Evolutionary conservation across 2,113 vertebrate genomes (phyloP), one percentile per base, ranked within the genome.

Genomic region (Galemys pyrenaicus): DNA sequence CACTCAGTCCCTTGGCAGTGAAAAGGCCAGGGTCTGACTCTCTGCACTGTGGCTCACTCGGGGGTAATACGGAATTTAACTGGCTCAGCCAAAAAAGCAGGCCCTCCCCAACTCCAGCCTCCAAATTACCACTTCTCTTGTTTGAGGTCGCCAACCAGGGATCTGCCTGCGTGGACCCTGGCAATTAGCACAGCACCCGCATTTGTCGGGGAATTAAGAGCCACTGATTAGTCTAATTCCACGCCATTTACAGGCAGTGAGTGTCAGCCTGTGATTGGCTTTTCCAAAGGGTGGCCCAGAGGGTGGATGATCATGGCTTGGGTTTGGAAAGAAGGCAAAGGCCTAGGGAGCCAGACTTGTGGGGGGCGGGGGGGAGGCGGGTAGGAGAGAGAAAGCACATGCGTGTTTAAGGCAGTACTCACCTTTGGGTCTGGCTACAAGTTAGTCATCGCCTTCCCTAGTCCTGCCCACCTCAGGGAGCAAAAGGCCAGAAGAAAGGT

Each of bases 181-280:
- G 96, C 96, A 96, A 94, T 88, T 95, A 97, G 56, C 65, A 91
- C 96, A 95, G 94, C 68, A 84, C 67, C 79, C 46, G 15, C 95
- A 85, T 92, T 95, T 95, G 94, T 97, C 95, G 91, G 86, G 94
- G 91, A 97, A 97, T 97, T 97, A 98, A 96, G 93, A 96, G 91
- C 91, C 90, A 85, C 71, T 93, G 97, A 94, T 95, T 96, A 96
- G 83, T 49, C 95, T 96, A 95, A 97, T 97, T 92, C 94, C 39
- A 87, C 67, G 17, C 92, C 95, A 20, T 92, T 98, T 97, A 94
- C 44, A 97, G 92, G 94, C 97, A 98, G 96, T 73, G 15, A 96
- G 56, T 58, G 94, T 96, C 92, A 90, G 95, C 54, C 96, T 75
- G 79, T 92, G 78, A 56, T 22, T 71, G 77, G 90, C 82, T 95